phyloP scores from a whole-genome alignment of 1,140 invertebrate genomes.

The Daktulosphaira vitifoliae region DNA sequence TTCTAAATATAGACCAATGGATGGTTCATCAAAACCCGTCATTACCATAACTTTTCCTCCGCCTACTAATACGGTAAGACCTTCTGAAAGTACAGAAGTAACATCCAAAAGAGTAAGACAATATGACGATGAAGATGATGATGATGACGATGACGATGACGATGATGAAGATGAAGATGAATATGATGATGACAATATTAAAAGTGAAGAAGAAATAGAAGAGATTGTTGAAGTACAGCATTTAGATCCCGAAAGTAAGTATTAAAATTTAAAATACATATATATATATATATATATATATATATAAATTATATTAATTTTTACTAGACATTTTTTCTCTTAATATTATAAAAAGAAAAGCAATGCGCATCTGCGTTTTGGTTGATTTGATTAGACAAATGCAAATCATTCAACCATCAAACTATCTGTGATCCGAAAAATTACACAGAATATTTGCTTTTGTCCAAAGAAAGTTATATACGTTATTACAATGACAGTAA shows the following conservation, averaged over 20 bases:
- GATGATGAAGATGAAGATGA: constrained; percentile 42
- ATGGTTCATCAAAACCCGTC: neutral
- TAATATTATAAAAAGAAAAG: too few relatives aligned
- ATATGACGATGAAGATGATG: constrained; percentile 40
- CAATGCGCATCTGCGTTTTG: too few relatives aligned
- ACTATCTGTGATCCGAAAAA: constrained; percentile 5
- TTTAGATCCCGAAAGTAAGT: constrained; percentile 31
- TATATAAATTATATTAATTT: too few relatives aligned
- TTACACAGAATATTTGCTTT: constrained; percentile 14
- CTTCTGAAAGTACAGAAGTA: neutral
- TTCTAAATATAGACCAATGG: neutral
- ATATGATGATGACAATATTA: constrained; percentile 39
- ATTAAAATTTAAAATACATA: neutral
- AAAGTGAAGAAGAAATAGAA: constrained; percentile 16
- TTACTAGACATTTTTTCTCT: too few relatives aligned
- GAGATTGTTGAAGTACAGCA: constrained; percentile 31
- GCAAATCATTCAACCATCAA: neutral
- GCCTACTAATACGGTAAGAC: neutral
- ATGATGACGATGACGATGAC: constrained; percentile 43
- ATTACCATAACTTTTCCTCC: constrained; percentile 17
- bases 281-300: neutral
- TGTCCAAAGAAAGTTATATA: neutral
- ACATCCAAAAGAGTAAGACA: constrained; percentile 39
- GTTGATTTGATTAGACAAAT: too few relatives aligned
- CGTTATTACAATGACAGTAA: neutral